Conservation (phyloP, 1,140 invertebrate species). For the Schlechtendalia chinensis region DNA sequence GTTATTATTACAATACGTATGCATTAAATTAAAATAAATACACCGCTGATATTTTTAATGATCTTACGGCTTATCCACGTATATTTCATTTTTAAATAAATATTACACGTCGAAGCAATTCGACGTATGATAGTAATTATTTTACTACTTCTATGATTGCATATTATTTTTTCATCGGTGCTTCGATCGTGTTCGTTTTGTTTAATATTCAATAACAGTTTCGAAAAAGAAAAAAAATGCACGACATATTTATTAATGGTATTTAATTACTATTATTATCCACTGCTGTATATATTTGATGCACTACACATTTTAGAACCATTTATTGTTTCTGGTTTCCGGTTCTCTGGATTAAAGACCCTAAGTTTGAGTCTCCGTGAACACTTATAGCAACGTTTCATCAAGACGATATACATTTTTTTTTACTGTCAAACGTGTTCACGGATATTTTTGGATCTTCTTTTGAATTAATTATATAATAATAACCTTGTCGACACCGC, state of each 20-base stretch:
- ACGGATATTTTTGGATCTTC: slow-evolving; percentile 19
- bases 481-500: neutral
- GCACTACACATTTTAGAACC: neutral
- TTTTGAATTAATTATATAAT: slow-evolving; percentile 30
- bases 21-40: neutral
- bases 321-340: neutral
- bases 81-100: too few relatives aligned
- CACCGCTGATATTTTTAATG: neutral
- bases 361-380: neutral
- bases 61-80: neutral
- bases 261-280: neutral
- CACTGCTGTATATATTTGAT: neutral
- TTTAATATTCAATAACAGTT: neutral
- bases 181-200: neutral
- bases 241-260: neutral
- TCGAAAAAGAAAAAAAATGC: too few relatives aligned
- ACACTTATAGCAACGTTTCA: neutral
- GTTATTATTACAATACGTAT: neutral
- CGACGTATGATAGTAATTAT: neutral
- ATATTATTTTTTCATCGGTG: neutral
- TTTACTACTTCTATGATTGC: neutral
- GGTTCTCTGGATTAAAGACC: neutral
- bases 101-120: neutral
- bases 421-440: neutral
- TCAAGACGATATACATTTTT: neutral